Percentiles rank a stretch among this genome's conserved stretches.
phyloP scores from a whole-genome alignment of 2,113 vertebrate species.

The Eptesicus fuscus region DNA sequence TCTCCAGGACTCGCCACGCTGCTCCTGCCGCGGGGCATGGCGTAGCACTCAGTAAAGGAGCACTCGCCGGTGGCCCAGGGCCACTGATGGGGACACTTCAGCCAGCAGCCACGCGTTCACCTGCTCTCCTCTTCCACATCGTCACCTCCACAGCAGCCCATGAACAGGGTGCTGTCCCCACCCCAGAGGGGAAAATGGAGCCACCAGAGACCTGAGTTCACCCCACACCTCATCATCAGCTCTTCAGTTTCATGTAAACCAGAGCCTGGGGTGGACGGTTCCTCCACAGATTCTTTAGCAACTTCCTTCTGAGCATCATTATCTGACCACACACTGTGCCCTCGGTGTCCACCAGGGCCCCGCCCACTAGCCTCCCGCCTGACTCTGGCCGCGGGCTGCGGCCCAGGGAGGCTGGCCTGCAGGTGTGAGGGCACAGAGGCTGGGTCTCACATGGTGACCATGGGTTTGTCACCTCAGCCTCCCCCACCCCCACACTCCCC shows the following conservation, averaged over 20 bases:
- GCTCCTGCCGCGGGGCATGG: not conserved
- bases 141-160: not conserved
- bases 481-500: not conserved
- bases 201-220: not conserved
- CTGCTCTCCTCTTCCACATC: not conserved
- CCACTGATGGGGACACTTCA: not conserved
- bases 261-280: not conserved
- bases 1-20: too few species aligned
- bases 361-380: not conserved
- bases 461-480: not conserved
- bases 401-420: not conserved
- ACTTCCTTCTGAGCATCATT: not conserved
- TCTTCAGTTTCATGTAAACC: not conserved
- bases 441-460: not conserved
- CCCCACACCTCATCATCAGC: not conserved
- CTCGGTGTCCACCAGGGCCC: not conserved
- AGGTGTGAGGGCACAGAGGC: not conserved
- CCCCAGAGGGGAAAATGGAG: not conserved
- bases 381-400: not conserved
- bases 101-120: not conserved
- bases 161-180: not conserved
- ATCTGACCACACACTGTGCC: not conserved
- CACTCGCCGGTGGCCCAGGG: not conserved
- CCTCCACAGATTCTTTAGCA: too few species aligned
- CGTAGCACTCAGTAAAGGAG: not conserved